Base-by-base conservation (phyloP, 2,113 vertebrate genomes). In the Ctenomys sociabilis region DNA sequence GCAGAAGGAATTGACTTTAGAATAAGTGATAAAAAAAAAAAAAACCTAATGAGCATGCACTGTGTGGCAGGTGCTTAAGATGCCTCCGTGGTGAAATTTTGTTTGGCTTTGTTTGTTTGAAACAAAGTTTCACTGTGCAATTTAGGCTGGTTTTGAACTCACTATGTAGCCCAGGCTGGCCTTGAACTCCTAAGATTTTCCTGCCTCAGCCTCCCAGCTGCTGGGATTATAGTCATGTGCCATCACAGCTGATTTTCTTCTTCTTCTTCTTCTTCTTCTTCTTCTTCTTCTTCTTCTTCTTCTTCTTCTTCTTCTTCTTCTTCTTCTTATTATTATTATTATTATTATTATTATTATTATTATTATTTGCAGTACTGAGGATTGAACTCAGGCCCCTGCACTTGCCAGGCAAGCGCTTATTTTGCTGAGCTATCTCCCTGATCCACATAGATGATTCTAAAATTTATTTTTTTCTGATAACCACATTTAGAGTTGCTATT, bases 381-480 rank as follows among this genome's bases (percentile, higher is more conserved):
- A n/a, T n/a, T n/a, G n/a, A n/a, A n/a, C n/a, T n/a, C n/a, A n/a
- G n/a, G n/a, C n/a, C n/a, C n/a, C n/a, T n/a, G n/a, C n/a, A n/a
- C n/a, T n/a, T n/a, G n/a, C n/a, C n/a, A n/a, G n/a, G n/a, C n/a
- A n/a, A n/a, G n/a, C n/a, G n/a, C n/a, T n/a, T n/a, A n/a, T n/a
- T n/a, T n/a, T n/a, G n/a, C n/a, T n/a, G n/a, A n/a, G n/a, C n/a
- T n/a, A n/a, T n/a, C n/a, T n/a, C n/a, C n/a, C n/a, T n/a, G n/a
- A n/a, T n/a, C n/a, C n/a, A n/a, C 17, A 37, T 3, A 24, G 2
- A 7, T n/a, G 35, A n/a, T 45, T 91, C 80, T 28, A 90, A 93
- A 52, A 59, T 35, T 77, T 85, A 81, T 9, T 37, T 89, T 92
- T 92, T 95, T 92, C n/a, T 92, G 61, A 66, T n/a, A 82, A 24